Evolutionary conservation across 2,888 invertebrate genomes (phyloP), one percentile per base, ranked within the genome.

Genomic region (Parnassius orleans): DNA sequence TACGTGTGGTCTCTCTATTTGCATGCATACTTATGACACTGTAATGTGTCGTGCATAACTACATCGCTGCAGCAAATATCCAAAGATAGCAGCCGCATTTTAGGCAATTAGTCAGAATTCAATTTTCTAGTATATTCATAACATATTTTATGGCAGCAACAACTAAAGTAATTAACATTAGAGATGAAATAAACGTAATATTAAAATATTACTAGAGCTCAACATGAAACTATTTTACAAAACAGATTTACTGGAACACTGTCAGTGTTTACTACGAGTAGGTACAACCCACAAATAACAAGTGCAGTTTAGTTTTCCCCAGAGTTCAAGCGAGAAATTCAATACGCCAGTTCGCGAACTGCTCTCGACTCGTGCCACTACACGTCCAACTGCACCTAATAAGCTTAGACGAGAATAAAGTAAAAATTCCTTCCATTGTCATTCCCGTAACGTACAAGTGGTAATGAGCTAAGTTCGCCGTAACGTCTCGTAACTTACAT

Each of bases 401-500:
- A 87, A 77, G 73, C 74, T 72, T 75, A 76, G 78, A 80, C 80
- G 76, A 54, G 62, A 80, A 84, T 80, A 80, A 84, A 86, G 86
- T 86, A 86, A 90, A 88, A 89, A 89, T 86, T 84, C 78, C 69
- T 74, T 72, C 76, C 80, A 90, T 90, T 91, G 87, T 89, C 84
- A 91, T 90, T 90, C 90, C 70, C 67, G 60, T 63, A 71, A 79
- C 90, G 90, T 83, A 77, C 75, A 75, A 73, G 76, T 83, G 83
- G 90, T 90, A 90, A 90, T 91, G 90, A 91, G 90, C 87, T 89
- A 90, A 91, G 89, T 91, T 91, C 84, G 81, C 85, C 78, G 87
- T 88, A 86, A 87, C 84, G 84, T 83, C 84, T 78, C 84, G 85
- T 84, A 85, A 88, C 90, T 87, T 90, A 90, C 90, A 90, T 90